Conservation (phyloP, 2,888 invertebrate species). For the Cacoxenus indagator region DNA sequence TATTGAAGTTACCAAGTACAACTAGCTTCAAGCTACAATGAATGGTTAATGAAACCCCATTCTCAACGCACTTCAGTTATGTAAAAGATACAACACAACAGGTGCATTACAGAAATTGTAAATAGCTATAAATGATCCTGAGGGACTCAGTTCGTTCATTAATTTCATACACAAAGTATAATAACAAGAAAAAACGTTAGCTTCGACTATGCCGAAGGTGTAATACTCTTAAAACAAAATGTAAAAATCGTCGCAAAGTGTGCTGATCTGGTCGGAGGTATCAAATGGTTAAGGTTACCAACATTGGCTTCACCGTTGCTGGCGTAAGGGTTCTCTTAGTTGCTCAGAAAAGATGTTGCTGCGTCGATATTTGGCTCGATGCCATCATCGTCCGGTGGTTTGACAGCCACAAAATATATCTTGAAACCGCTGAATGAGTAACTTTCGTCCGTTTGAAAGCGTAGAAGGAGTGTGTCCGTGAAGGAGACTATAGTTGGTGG, state of each 20-base stretch:
- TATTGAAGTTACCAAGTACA: too few relatives aligned
- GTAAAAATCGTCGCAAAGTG: not conserved
- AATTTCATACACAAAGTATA: too few relatives aligned
- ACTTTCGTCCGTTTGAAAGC: conserved; percentile 92
- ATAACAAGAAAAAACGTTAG: too few relatives aligned
- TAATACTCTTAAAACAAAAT: not conserved
- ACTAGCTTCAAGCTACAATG: too few relatives aligned
- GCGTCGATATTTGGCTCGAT: conserved; percentile 61
- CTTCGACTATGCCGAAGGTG: too few relatives aligned
- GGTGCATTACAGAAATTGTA: too few relatives aligned
- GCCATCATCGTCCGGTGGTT: conserved; percentile 72
- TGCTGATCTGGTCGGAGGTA: conserved; percentile 38
- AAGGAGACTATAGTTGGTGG: conserved; percentile 91
- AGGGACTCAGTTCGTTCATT: conserved; percentile 27
- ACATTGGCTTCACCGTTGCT: conserved; percentile 27
- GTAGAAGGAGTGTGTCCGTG: conserved; percentile 86
- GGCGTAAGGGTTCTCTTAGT: conserved; percentile 65
- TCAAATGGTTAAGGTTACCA: conserved; percentile 13
- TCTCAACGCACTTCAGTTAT: too few relatives aligned
- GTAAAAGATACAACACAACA: too few relatives aligned
- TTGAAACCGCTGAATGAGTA: conserved; percentile 93
- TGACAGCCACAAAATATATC: conserved; percentile 84
- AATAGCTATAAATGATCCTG: too few relatives aligned
- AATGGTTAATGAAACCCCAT: too few relatives aligned
- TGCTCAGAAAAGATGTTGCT: conserved; percentile 70